Evolutionary conservation across 2,888 invertebrate genomes (phyloP).

Genomic region (Drosophila sordidula): DNA sequence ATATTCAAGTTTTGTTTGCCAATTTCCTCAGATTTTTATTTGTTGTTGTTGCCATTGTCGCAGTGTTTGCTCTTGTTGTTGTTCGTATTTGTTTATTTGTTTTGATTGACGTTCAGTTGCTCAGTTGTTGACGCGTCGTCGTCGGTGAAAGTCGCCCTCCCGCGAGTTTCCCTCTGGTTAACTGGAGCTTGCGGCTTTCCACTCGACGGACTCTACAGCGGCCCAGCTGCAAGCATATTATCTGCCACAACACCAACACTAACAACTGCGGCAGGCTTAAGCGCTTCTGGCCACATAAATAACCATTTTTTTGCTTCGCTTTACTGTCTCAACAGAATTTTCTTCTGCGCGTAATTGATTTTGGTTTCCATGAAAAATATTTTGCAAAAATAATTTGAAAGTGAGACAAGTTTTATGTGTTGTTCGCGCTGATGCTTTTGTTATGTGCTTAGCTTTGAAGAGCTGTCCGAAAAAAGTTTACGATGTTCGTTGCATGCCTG

Average conservation of each 20-base stretch:
- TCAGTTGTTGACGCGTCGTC: constrained; percentile 59
- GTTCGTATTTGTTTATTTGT: constrained; percentile 47
- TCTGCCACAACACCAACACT: not conserved
- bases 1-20: constrained; percentile 73
- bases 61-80: constrained; percentile 19
- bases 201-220: not conserved
- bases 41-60: constrained; percentile 24
- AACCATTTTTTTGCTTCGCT: not conserved
- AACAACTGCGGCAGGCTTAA: not conserved
- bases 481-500: too few relatives aligned
- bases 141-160: constrained; percentile 48
- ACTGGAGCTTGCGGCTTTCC: constrained; percentile 24
- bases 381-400: not conserved
- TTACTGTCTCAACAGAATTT: not conserved
- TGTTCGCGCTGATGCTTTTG: not conserved
- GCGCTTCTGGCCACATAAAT: not conserved
- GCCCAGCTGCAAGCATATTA: too few relatives aligned
- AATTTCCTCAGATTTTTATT: constrained; percentile 62
- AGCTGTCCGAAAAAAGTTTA: too few relatives aligned
- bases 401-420: not conserved
- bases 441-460: not conserved
- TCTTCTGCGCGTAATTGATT: not conserved
- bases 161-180: not conserved
- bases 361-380: constrained; percentile 8
- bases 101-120: constrained; percentile 62